Conservation (phyloP, 2,113 vertebrate species). For the Zeus faber region DNA sequence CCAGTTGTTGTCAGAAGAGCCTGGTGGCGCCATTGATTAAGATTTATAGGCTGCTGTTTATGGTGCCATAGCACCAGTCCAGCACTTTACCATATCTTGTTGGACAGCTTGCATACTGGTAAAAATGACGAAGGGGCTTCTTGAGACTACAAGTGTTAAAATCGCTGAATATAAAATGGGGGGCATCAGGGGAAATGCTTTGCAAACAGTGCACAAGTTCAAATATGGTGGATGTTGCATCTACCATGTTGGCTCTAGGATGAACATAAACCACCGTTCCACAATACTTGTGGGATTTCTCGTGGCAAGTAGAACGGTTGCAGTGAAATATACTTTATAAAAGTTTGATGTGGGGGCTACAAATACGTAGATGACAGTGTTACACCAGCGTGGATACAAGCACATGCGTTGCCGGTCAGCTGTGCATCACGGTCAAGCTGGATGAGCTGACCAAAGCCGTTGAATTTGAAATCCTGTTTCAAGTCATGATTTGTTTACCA, state of each 20-base stretch:
- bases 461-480: not conserved
- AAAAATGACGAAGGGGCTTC: slow-evolving; percentile 4
- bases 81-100: slow-evolving; percentile 5
- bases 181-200: slow-evolving; percentile 4
- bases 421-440: not conserved
- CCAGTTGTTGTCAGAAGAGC: slow-evolving; percentile 1
- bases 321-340: too few species aligned
- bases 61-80: slow-evolving; percentile 3
- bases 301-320: too few species aligned
- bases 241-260: slow-evolving; percentile 1
- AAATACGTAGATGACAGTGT: not conserved
- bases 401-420: not conserved
- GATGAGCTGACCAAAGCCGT: not conserved
- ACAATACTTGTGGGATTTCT: too few species aligned
- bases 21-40: not conserved
- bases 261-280: not conserved
- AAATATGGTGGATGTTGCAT: not conserved
- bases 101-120: not conserved
- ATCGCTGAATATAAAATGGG: not conserved
- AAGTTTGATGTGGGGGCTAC: not conserved
- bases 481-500: slow-evolving; percentile 1
- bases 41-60: slow-evolving; percentile 3
- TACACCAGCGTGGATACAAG: not conserved
- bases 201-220: not conserved
- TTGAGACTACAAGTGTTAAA: not conserved